phyloP scores from a whole-genome alignment of 1,140 invertebrate genomes.

The Capitella teleta region DNA sequence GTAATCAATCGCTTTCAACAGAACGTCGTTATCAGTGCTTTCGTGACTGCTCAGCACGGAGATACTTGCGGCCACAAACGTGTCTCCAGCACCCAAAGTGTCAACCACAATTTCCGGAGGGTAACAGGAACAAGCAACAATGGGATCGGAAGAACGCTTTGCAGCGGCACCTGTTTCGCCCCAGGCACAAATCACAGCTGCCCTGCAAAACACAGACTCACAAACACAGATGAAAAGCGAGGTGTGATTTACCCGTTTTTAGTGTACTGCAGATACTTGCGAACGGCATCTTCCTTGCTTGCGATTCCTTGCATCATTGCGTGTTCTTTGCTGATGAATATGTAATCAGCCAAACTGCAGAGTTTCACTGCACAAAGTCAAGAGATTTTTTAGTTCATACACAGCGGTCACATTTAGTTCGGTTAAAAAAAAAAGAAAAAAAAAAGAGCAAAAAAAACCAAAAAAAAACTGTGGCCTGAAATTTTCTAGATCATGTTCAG shows the following conservation, averaged over 20 bases:
- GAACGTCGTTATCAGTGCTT: too few species aligned
- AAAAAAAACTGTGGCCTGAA: too few species aligned
- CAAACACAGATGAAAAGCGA: too few species aligned
- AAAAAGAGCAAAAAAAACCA: too few species aligned
- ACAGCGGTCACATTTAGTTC: too few species aligned
- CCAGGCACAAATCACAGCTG: slow-evolving; percentile 54
- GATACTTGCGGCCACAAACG: slow-evolving; percentile 39
- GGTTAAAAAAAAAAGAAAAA: too few species aligned
- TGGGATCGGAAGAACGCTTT: slow-evolving; percentile 36
- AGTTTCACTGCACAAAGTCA: slow-evolving; percentile 34
- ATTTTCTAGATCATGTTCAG: too few species aligned
- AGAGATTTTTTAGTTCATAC: too few species aligned
- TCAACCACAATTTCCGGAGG: slow-evolving; percentile 50
- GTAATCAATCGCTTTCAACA: slow-evolving; percentile 43
- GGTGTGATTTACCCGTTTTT: too few species aligned
- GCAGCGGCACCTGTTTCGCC: slow-evolving; percentile 53
- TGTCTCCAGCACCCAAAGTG: slow-evolving; percentile 47
- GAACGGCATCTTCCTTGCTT: slow-evolving; percentile 47
- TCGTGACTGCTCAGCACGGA: slow-evolving; percentile 45
- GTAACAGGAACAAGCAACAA: slow-evolving; percentile 45
- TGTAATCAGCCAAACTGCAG: slow-evolving; percentile 48
- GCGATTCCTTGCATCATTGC: slow-evolving; percentile 43
- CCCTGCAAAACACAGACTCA: slow-evolving; percentile 18
- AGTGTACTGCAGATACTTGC: too few species aligned
- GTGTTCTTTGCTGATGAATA: slow-evolving; percentile 57